Base-by-base conservation (phyloP, 2,888 invertebrate species). In the Ganaspis brasiliensis region DNA sequence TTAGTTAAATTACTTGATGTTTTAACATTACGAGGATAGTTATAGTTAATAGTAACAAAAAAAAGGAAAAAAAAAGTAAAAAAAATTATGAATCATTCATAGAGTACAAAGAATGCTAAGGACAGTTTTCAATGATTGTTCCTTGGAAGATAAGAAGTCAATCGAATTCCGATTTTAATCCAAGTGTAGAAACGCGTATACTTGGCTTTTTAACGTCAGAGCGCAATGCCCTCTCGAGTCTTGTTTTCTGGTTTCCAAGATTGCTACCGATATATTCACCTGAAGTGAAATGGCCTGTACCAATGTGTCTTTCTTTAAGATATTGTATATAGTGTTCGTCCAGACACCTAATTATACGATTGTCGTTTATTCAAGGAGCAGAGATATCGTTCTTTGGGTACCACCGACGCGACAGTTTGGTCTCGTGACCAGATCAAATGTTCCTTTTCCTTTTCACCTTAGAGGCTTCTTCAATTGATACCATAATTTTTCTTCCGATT, bases 291-390 rank as follows among this genome's bases (percentile, higher is more conserved):
- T 78, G 80, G 77, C 78, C 72, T 78, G 79, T 78, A 82, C 84
- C 86, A 85, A 87, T 88, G 86, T 85, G 86, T 88, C 87, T 84
- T 84, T 79, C 80, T 76, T 77, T 79, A 80, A 82, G 85, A 87
- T 88, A 87, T 87, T 85, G 83, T 84, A 83, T 84, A 82, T 84
- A 81, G 85, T 84, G 85, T 87, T 86, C 84, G 81, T 81, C 81
- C 79, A 83, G 89, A 89, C 88, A 90, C 89, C 90, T 90, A 90
- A 91, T 91, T 90, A 91, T 90, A 87, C 89, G 90, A 90, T 89
- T 90, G 90, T 91, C 89, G 90, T 88, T 88, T 86, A 88, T 87
- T 88, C 83, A 82, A 82, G 81, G 79, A 83, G 57, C 82, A 67
- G 82, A 83, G 87, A 86, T 87, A 86, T 85, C 87, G 84, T 73